Percentiles rank a stretch among this genome's conserved stretches.
Conservation (phyloP, 2,113 vertebrate genomes). For the Zapornia atra region DNA sequence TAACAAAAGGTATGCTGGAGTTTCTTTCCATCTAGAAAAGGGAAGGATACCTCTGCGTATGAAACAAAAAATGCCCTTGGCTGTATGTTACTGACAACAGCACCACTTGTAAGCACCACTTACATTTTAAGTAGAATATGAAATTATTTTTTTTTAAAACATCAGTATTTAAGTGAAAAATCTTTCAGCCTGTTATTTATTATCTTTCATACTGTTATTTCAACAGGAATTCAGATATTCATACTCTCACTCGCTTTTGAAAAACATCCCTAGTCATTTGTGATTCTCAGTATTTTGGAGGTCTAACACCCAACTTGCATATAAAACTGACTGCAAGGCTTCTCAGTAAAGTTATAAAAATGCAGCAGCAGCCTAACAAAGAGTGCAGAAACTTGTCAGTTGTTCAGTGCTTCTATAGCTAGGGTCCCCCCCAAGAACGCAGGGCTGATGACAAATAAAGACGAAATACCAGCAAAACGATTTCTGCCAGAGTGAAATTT, state of each 20-base stretch:
- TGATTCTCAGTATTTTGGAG: neutral
- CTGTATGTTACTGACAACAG: neutral
- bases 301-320: neutral
- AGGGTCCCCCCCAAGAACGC: neutral
- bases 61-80: neutral
- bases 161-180: neutral
- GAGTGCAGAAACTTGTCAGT: neutral
- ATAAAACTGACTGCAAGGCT: neutral
- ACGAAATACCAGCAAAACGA: neutral
- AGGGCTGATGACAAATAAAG: neutral
- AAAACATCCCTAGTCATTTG: neutral
- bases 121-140: neutral
- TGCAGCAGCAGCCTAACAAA: neutral
- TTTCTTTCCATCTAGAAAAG: neutral
- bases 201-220: neutral
- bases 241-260: neutral
- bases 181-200: neutral
- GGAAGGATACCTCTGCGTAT: neutral
- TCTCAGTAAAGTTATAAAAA: neutral
- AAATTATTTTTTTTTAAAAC: neutral
- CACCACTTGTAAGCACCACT: neutral
- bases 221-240: neutral
- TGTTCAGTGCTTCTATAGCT: neutral
- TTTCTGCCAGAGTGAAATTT: neutral
- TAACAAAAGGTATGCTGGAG: neutral